A percentile compares a stretch with the other conserved stretches of the same genome.
These are phyloP conservation scores for Hylaeus volcanicus DNA, from an alignment of 1,140 invertebrate genomes.

Conservation along the genomic window DNA sequence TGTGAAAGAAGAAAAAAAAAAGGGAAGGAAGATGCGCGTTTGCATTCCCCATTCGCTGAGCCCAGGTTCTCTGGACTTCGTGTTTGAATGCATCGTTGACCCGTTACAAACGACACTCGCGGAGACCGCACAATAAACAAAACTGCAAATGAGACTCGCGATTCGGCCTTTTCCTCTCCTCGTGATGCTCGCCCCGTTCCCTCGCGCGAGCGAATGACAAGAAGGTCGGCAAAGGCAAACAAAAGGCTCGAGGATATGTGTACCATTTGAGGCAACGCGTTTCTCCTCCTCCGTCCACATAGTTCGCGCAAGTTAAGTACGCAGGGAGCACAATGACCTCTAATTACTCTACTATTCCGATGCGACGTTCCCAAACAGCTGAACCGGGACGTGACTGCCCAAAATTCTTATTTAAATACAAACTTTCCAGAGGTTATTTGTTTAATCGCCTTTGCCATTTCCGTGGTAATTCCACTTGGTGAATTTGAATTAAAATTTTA, in stretches of 20 bases:
- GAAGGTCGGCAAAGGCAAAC: background rate
- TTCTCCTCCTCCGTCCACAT: constrained; percentile 3
- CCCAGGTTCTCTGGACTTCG: constrained; percentile 22
- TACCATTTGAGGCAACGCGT: constrained; percentile 40
- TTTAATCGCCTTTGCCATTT: too few species aligned
- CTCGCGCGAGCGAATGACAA: constrained; percentile 5
- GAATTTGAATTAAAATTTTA: too few species aligned
- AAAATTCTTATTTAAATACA: background rate
- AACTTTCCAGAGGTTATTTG: too few species aligned
- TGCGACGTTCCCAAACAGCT: background rate
- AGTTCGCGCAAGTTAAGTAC: background rate
- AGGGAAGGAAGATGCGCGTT: constrained; percentile 35
- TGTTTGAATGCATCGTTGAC: constrained; percentile 66
- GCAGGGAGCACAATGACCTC: background rate
- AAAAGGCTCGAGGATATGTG: constrained; percentile 6
- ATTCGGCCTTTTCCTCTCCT: constrained; percentile 45
- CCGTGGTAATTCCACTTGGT: too few species aligned
- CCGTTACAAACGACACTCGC: constrained; percentile 54
- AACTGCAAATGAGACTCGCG: constrained; percentile 64
- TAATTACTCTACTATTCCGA: background rate
- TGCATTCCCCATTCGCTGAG: constrained; percentile 50
- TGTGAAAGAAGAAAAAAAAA: constrained; percentile 31
- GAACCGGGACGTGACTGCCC: background rate
- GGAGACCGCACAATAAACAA: constrained; percentile 64
- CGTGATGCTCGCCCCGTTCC: constrained; percentile 35